These are phyloP conservation scores for Drosophila kohkoa DNA, from an alignment of 1,140 invertebrate genomes.

Conservation along the genomic window DNA sequence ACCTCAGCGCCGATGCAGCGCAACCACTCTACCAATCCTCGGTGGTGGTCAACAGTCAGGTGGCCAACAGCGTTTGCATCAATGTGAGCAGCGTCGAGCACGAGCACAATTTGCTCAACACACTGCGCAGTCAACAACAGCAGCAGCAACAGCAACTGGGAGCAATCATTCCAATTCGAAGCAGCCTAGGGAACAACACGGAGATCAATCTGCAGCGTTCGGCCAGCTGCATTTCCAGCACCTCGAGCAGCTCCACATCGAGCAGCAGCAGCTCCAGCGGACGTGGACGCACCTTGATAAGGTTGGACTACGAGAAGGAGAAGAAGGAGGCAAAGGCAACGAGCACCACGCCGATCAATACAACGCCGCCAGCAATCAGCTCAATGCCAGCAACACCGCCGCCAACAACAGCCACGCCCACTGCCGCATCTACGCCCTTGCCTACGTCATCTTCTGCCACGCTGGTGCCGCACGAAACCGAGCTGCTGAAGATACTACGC, in stretches of 20 bases:
- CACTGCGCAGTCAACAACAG: conserved; percentile 64
- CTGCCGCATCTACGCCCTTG: conserved; percentile 27
- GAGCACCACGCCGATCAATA: conserved; percentile 64
- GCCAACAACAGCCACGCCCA: background rate
- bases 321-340: conserved; percentile 42
- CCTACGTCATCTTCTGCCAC: background rate
- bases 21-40: conserved; percentile 89
- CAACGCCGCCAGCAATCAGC: conserved; percentile 62
- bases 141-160: conserved; percentile 49
- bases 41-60: conserved; percentile 86
- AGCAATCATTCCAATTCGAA: conserved; percentile 78
- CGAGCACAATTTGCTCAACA: conserved; percentile 79
- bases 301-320: conserved; percentile 75
- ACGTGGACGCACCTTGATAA: conserved; percentile 73
- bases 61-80: conserved; percentile 86
- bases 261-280: conserved; percentile 64
- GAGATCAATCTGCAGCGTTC: conserved; percentile 78
- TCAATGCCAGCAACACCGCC: conserved; percentile 50
- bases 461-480: conserved; percentile 78
- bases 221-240: conserved; percentile 76
- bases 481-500: conserved; percentile 86
- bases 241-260: conserved; percentile 77
- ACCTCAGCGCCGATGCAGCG: conserved; percentile 87
- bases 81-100: conserved; percentile 85
- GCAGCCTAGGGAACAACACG: conserved; percentile 25